Percentiles rank a stretch among this genome's conserved stretches.
phyloP scores from a whole-genome alignment of 2,797 vertebrate species.

The Tragelaphus oryx region DNA sequence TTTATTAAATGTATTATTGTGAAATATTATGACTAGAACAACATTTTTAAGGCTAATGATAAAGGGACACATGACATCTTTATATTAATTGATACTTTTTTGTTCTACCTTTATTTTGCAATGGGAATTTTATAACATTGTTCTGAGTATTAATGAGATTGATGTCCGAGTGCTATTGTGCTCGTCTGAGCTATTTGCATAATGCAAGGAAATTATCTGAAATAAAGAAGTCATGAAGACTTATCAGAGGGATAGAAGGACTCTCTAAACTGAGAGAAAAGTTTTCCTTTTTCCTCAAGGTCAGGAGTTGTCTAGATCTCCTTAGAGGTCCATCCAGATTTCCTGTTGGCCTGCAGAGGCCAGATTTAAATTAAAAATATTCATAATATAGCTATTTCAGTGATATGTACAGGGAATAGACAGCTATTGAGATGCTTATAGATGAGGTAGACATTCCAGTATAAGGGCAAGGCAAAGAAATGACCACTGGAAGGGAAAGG shows the following conservation, averaged over 20 bases:
- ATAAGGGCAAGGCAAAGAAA: background rate
- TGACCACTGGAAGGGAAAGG: rapidly evolving
- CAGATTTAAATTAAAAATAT: background rate
- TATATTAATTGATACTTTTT: background rate
- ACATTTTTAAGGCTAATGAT: background rate
- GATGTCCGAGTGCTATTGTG: background rate
- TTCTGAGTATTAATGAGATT: background rate
- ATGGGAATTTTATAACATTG: background rate
- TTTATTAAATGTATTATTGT: background rate
- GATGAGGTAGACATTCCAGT: background rate
- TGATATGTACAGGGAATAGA: background rate
- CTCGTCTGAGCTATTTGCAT: background rate
- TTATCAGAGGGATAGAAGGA: background rate
- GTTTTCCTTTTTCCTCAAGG: background rate
- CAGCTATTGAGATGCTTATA: background rate
- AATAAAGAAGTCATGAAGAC: background rate
- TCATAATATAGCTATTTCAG: background rate
- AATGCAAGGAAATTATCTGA: background rate
- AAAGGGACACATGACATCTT: background rate
- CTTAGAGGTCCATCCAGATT: background rate
- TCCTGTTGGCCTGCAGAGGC: background rate
- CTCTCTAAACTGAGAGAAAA: background rate
- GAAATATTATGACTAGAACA: background rate
- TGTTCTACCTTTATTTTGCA: background rate
- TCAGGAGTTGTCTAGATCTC: background rate